These are phyloP conservation scores for Hydropsyche betteni DNA, from an alignment of 2,888 invertebrate species.

Conservation along the genomic window DNA sequence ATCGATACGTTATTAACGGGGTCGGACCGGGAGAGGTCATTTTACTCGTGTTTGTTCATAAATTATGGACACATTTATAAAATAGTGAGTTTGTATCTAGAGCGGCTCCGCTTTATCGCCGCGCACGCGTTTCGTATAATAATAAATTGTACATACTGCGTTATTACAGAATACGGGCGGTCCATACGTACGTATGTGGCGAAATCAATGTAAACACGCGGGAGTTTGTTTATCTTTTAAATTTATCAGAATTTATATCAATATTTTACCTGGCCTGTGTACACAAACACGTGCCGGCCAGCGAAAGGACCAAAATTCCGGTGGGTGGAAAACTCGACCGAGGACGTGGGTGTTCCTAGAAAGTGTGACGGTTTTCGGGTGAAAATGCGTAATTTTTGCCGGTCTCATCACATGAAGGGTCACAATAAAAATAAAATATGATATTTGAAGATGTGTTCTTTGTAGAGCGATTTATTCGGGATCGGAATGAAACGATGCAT, in stretches of 20 bases:
- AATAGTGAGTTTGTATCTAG: too few relatives aligned
- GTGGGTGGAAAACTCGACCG: too few relatives aligned
- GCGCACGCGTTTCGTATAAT: too few relatives aligned
- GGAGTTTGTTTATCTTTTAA: slow-evolving; percentile 17
- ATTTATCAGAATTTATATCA: slow-evolving; percentile 21
- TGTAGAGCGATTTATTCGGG: too few relatives aligned
- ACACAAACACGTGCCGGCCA: neutral
- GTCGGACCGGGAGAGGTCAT: neutral
- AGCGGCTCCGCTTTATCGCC: too few relatives aligned
- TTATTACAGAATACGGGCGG: too few relatives aligned
- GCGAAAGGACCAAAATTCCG: neutral
- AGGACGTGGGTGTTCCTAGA: slow-evolving; percentile 8
- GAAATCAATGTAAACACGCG: slow-evolving; percentile 19
- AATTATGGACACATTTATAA: neutral
- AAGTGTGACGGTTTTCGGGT: neutral
- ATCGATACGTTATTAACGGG: neutral
- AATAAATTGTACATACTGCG: too few relatives aligned
- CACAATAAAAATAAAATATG: too few relatives aligned
- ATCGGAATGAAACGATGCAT: too few relatives aligned
- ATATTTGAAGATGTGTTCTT: too few relatives aligned
- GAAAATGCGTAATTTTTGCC: neutral
- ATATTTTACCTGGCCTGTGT: slow-evolving; percentile 20
- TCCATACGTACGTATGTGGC: neutral
- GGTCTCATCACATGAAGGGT: too few relatives aligned
- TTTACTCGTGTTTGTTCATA: slow-evolving; percentile 9